Base-by-base conservation (phyloP, 2,797 vertebrate genomes). In the Sebastes jordani region DNA sequence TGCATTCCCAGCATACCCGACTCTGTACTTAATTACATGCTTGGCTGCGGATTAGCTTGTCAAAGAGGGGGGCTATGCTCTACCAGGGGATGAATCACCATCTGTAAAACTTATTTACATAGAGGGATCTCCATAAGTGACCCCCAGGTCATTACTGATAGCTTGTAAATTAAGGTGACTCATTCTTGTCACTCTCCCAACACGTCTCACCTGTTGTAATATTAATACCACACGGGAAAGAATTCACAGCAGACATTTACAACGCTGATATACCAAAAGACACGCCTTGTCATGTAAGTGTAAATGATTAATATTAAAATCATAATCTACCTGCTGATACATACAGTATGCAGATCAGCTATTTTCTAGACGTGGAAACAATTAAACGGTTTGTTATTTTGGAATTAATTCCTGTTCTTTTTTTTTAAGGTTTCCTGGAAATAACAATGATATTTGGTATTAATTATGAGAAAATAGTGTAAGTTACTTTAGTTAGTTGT, bases 1-100 rank as follows among this genome's bases (percentile, higher is more conserved):
- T 1, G n/a, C 30, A 52, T 73, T 75, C 69, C 83, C 80, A 56
- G 72, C 69, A 38, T 46, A 52, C 49, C 84, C 63, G 23, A 67
- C 83, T 80, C 81, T 90, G 84, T 78, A 90, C 80, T 77, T 93
- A 92, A 95, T 96, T 95, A 94, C 92, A 93, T 58, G 89, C 89
- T 79, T 88, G 88, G 79, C 80, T 92, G 89, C 34, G 72, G 69
- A 94, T 92, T 93, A 91, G 78, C 84, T 89, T 83, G 86, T 89
- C 78, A 86, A 80, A 87, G 82, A 80, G 62, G 23, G 65, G 56
- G 46, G 55, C 82, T 78, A 22, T 42, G 72, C 72, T 90, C 85
- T 81, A 78, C 76, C 79, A 52, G 67, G 80, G 80, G 85, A 82
- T 1, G 58, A 86, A 88, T 92, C 89, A 88, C 67, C 81, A 81